Conservation (phyloP, 2,888 invertebrate genomes). For the Oasisia sp. region DNA sequence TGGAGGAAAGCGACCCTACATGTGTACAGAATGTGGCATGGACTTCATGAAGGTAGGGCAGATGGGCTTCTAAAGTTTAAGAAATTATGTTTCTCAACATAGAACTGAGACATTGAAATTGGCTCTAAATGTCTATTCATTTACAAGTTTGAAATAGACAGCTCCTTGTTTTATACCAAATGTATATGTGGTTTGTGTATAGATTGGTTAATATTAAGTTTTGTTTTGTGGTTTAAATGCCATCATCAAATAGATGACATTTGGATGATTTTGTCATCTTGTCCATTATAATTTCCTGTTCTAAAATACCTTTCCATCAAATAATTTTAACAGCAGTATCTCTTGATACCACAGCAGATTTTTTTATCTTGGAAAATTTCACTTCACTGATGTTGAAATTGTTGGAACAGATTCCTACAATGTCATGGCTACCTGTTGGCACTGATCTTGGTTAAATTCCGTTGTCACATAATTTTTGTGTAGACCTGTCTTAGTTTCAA, state of each 20-base stretch:
- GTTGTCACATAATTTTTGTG: background rate
- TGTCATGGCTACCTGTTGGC: background rate
- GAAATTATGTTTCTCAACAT: background rate
- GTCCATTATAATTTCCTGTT: too few species aligned
- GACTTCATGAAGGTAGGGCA: slow-evolving; percentile 64
- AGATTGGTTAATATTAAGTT: background rate
- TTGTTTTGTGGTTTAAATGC: too few species aligned
- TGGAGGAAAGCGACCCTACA: slow-evolving; percentile 60
- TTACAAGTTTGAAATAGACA: background rate
- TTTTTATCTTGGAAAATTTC: background rate
- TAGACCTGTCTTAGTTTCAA: background rate
- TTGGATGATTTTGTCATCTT: too few species aligned
- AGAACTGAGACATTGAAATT: background rate
- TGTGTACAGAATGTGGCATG: slow-evolving; percentile 65
- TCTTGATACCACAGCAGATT: background rate
- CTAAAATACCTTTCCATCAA: too few species aligned
- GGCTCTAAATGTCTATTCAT: background rate
- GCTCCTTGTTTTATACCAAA: background rate
- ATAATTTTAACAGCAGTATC: background rate
- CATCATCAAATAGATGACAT: too few species aligned
- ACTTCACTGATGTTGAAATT: background rate
- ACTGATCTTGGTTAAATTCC: background rate
- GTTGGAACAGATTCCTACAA: background rate
- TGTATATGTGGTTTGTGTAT: background rate
- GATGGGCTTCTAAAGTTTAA: background rate